Base-by-base conservation (phyloP, 2,113 vertebrate genomes). In the Irena cyanogastra region DNA sequence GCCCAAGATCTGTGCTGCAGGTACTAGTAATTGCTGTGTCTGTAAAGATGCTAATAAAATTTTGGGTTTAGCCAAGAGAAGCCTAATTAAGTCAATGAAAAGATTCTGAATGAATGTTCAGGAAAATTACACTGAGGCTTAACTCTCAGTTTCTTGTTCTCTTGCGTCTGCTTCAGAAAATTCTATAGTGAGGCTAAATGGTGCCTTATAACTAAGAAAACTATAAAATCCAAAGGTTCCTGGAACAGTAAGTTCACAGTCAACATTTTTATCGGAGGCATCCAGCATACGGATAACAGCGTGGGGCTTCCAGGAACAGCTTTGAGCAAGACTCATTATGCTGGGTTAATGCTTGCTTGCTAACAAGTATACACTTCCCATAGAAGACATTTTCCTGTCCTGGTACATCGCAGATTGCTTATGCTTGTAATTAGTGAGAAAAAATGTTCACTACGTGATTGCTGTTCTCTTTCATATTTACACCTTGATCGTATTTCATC, bases 221-320 rank as follows among this genome's bases (percentile, higher is more conserved):
- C 22, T 31, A 21, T 54, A 63, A 87, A 94, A 85, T 84, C 33
- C 41, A 14, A 66, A 85, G 41, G 39, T 68, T 77, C 49, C 79
- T 93, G 70, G 53, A 94, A 84, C 75, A 87, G 21, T 92, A 72
- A 66, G 50, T 81, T 93, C 24, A 16, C 79, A 83, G 39, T 61
- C 72, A 85, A n/a, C n/a, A 35, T 31, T 86, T 71, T 84, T 83
- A 88, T 49, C 1, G 22, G 87, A 77, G 21, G 42, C 68, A 94
- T 70, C 42, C 79, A 95, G 69, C 94, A 97, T 92, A 95, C 69
- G 91, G 87, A 21, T 78, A 85, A 80, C 94, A 97, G 83, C 66
- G 59, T 77, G 94, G 26, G 91, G 68, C 45, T 93, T 88, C 61
- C 69, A 64, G 68, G 20, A 92, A 56, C 72, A 90, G 52, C 60